phyloP scores from a whole-genome alignment of 2,797 vertebrate genomes.

The Neosilurus mollespiculum region DNA sequence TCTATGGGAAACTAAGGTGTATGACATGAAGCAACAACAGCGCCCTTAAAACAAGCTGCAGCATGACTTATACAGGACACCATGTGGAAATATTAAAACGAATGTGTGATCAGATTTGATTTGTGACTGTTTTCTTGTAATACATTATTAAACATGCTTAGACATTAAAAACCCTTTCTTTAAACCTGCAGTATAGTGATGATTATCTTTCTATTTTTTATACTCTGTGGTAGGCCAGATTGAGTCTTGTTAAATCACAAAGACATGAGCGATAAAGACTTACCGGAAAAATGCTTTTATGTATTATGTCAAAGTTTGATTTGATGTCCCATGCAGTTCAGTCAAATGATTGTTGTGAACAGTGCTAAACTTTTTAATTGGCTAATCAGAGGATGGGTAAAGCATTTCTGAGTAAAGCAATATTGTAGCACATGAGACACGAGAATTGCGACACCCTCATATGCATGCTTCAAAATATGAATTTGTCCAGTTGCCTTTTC shows the following conservation, averaged over 20 bases:
- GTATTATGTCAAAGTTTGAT: neutral
- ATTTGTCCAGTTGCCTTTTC: neutral
- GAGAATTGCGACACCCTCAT: neutral
- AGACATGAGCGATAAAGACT: slow-evolving; percentile 34
- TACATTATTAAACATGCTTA: slow-evolving; percentile 47
- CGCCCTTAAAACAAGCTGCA: slow-evolving; percentile 1
- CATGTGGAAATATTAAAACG: neutral
- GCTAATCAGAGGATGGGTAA: neutral
- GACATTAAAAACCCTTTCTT: slow-evolving; percentile 40
- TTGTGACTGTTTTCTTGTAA: slow-evolving; percentile 9
- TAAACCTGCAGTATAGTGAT: slow-evolving; percentile 19
- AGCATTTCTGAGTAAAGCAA: neutral
- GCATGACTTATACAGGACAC: neutral
- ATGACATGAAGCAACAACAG: neutral
- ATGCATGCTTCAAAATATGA: neutral
- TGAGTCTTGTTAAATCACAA: slow-evolving; percentile 14
- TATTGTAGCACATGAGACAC: neutral
- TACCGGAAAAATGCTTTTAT: slow-evolving; percentile 37
- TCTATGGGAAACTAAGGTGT: neutral
- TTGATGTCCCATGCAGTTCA: neutral
- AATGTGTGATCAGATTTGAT: neutral
- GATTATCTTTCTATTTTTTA: slow-evolving; percentile 24
- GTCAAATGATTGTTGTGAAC: neutral
- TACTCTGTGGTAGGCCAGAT: slow-evolving; percentile 10
- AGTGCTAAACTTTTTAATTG: neutral